These are phyloP conservation scores for Capra hircus DNA, from an alignment of 2,113 vertebrate genomes.

Conservation along the genomic window DNA sequence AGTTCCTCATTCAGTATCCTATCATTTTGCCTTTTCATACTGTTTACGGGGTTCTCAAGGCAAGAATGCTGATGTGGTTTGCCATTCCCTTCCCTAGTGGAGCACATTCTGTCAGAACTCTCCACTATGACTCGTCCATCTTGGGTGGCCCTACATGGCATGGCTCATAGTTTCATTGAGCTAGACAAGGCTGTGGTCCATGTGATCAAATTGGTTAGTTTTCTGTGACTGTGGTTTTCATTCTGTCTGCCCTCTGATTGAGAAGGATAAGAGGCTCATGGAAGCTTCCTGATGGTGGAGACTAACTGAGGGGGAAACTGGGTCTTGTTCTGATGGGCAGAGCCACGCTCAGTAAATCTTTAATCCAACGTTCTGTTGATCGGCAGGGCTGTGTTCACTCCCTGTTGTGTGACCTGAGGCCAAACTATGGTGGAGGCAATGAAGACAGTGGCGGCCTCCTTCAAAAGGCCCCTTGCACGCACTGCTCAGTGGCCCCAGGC, in stretches of 20 bases:
- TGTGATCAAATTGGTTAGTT: neutral
- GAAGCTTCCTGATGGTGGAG: neutral
- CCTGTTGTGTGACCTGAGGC: neutral
- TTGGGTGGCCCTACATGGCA: neutral
- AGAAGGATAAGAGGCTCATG: neutral
- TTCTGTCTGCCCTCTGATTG: neutral
- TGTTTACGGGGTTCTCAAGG: neutral
- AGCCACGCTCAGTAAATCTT: neutral
- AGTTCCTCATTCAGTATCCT: neutral
- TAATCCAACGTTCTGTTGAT: neutral
- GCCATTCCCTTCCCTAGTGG: neutral
- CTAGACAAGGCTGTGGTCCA: neutral
- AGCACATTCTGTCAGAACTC: neutral
- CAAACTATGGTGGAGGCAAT: neutral
- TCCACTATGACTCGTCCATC: fast-evolving
- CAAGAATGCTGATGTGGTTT: neutral
- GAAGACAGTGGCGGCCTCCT: neutral
- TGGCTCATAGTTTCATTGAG: neutral
- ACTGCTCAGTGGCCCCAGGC: neutral
- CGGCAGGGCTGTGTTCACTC: neutral
- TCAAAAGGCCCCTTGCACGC: neutral
- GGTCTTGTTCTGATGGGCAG: neutral
- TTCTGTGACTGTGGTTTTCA: neutral
- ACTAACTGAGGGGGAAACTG: neutral
- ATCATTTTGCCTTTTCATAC: neutral